phyloP scores from a whole-genome alignment of 2,888 invertebrate genomes.

The Acholoe squamosa region DNA sequence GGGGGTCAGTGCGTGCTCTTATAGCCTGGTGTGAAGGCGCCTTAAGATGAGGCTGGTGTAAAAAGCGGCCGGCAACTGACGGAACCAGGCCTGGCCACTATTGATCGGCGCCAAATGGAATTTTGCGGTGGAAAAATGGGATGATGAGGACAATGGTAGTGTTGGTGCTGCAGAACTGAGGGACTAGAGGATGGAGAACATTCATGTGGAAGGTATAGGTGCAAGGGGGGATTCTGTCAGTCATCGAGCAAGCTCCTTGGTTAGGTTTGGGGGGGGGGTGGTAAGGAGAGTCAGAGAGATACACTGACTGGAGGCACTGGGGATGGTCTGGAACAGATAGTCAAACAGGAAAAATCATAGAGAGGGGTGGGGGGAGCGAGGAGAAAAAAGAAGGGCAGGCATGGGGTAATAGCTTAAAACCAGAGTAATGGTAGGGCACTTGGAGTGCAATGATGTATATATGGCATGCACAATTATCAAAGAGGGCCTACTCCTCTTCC shows the following conservation, averaged over 20 bases:
- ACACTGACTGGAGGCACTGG: neutral
- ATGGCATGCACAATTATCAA: too few species aligned
- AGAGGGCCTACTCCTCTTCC: too few species aligned
- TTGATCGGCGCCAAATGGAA: constrained; percentile 55
- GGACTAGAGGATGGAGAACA: neutral
- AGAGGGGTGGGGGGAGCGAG: too few species aligned
- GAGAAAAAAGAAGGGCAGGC: too few species aligned
- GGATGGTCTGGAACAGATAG: too few species aligned
- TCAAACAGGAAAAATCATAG: too few species aligned
- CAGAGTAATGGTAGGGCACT: too few species aligned
- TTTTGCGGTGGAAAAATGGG: constrained; percentile 40
- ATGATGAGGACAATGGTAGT: constrained; percentile 48
- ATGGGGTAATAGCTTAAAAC: too few species aligned
- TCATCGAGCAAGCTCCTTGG: too few species aligned
- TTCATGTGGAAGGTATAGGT: neutral
- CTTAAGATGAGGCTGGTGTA: neutral
- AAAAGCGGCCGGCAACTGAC: neutral
- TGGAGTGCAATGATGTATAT: too few species aligned
- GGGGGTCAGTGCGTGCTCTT: too few species aligned
- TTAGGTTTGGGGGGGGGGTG: neutral
- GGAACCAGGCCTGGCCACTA: neutral
- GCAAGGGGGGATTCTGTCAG: too few species aligned
- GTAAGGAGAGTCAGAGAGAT: neutral
- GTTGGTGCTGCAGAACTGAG: neutral
- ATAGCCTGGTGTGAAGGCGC: neutral